These are phyloP conservation scores for Coelinius sp. DNA, from an alignment of 2,888 invertebrate species.

Conservation along the genomic window DNA sequence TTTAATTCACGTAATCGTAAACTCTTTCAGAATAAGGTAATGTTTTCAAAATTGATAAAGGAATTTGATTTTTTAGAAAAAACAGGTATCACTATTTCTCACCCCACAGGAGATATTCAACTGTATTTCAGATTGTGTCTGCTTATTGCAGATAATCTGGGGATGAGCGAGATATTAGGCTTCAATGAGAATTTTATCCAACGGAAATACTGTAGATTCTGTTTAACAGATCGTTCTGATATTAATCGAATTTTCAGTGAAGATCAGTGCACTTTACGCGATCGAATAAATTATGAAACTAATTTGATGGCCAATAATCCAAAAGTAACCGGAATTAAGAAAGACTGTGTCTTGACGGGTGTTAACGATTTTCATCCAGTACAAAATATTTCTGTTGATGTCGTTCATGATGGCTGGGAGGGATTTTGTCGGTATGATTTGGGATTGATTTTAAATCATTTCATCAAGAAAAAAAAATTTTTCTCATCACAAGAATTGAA, in stretches of 20 bases:
- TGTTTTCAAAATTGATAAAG: slow-evolving; percentile 34
- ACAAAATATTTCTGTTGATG: slow-evolving; percentile 14
- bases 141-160: not conserved
- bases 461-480: slow-evolving; percentile 2
- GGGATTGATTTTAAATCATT: slow-evolving; percentile 2
- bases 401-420: slow-evolving; percentile 20
- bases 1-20: slow-evolving; percentile 32
- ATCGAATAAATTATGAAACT: not conserved
- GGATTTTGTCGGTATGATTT: slow-evolving; percentile 28
- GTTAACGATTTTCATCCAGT: not conserved
- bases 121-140: not conserved
- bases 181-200: not conserved
- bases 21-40: slow-evolving; percentile 20
- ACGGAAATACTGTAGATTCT: not conserved
- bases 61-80: slow-evolving; percentile 32
- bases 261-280: not conserved
- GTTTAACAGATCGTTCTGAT: not conserved
- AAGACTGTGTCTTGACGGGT: not conserved
- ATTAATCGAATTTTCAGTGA: not conserved
- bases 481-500: slow-evolving; percentile 32
- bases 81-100: not conserved
- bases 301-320: not conserved
- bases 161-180: not conserved
- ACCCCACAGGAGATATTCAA: not conserved
- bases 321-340: not conserved